Conservation (phyloP, 2,113 vertebrate species). For the Myotis davidii region DNA sequence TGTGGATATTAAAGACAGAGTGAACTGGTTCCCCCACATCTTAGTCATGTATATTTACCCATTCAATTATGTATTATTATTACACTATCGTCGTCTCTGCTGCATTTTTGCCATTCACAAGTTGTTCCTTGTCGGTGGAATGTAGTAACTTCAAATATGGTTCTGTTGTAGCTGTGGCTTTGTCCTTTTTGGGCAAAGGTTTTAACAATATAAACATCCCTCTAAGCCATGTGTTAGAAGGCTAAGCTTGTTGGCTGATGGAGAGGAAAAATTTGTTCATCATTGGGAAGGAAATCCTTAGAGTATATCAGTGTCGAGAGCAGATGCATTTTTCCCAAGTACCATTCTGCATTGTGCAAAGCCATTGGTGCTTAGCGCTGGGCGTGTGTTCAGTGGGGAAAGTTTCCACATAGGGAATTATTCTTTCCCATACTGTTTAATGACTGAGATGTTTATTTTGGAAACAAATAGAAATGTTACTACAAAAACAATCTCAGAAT, state of each 20-base stretch:
- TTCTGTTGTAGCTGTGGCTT: constrained; percentile 14
- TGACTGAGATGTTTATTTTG: constrained; percentile 72
- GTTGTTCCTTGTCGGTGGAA: background rate
- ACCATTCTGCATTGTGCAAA: background rate
- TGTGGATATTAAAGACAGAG: background rate
- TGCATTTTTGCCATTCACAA: background rate
- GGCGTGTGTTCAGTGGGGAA: background rate
- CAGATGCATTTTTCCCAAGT: constrained; percentile 54
- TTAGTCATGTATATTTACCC: background rate
- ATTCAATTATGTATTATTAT: background rate
- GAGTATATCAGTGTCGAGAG: constrained; percentile 21
- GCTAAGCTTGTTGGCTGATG: constrained; percentile 47
- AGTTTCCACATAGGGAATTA: constrained; percentile 3
- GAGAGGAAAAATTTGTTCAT: constrained; percentile 66
- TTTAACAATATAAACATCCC: constrained; percentile 25
- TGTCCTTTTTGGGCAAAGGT: constrained; percentile 23
- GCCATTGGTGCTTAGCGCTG: background rate
- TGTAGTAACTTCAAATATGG: background rate
- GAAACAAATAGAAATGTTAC: constrained; percentile 65
- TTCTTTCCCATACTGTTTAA: constrained; percentile 37
- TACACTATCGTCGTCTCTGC: background rate
- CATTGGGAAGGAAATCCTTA: constrained; percentile 26
- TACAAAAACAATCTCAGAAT: constrained; percentile 54
- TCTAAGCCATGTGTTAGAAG: constrained; percentile 19
- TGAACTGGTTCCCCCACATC: background rate